A percentile compares a stretch with the other conserved stretches of the same genome.
These are phyloP conservation scores for Pagetopsis macropterus DNA, from an alignment of 2,797 vertebrate genomes.

Conservation along the genomic window DNA sequence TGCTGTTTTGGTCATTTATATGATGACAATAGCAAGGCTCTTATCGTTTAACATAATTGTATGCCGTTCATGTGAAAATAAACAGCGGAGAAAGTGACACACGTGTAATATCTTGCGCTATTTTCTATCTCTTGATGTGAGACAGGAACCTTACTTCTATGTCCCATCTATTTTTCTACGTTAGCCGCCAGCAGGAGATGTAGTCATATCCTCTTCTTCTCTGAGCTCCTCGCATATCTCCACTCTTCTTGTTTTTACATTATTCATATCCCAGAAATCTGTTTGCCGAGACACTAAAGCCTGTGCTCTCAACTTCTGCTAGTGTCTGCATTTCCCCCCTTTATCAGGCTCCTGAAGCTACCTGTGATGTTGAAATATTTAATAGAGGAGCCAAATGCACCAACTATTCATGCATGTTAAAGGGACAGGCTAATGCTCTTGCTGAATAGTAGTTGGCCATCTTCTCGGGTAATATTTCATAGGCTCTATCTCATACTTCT, in stretches of 20 bases:
- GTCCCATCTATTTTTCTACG: neutral
- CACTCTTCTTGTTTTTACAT: slow-evolving; percentile 59
- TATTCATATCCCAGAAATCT: slow-evolving; percentile 67
- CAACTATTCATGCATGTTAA: slow-evolving; percentile 60
- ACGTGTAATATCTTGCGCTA: neutral
- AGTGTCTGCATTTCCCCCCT: slow-evolving; percentile 48
- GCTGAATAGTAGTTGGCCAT: slow-evolving; percentile 27
- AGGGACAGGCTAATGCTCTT: slow-evolving; percentile 49
- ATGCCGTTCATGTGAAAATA: neutral
- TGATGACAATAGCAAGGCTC: neutral
- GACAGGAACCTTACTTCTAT: neutral
- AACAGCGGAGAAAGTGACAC: neutral
- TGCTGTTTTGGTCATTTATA: neutral
- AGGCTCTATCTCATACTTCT: slow-evolving; percentile 22
- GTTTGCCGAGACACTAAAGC: slow-evolving; percentile 40
- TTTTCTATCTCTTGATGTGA: neutral
- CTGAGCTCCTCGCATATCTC: slow-evolving; percentile 55
- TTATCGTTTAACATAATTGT: neutral
- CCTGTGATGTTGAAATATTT: slow-evolving; percentile 68
- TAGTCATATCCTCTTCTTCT: slow-evolving; percentile 38
- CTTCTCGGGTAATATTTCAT: slow-evolving; percentile 41
- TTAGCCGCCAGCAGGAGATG: slow-evolving; percentile 23
- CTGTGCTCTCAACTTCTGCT: slow-evolving; percentile 53
- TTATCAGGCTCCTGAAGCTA: slow-evolving; percentile 50
- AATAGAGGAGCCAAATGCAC: slow-evolving; percentile 52